Conservation (phyloP, 2,797 vertebrate species). For the Bovichtus variegatus region DNA sequence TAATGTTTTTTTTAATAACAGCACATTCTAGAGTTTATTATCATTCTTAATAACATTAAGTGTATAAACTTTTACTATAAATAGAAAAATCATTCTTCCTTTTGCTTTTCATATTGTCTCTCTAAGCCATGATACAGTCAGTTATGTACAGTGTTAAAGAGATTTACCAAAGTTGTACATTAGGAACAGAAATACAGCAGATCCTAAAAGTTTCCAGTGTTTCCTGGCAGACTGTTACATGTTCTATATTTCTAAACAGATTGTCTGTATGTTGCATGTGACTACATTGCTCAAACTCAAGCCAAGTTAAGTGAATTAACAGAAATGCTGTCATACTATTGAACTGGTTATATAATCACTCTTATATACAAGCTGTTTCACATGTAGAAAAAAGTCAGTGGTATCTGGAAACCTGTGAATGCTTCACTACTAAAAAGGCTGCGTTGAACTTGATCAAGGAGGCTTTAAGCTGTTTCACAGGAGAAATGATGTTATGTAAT, state of each 20-base stretch:
- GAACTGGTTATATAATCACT: conserved; percentile 40
- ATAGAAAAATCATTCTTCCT: neutral
- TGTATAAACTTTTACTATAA: neutral
- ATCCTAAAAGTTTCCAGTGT: conserved; percentile 10
- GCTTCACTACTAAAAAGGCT: conserved; percentile 17
- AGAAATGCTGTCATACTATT: conserved; percentile 2
- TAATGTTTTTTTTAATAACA: neutral
- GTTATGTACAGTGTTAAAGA: neutral
- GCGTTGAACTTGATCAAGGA: conserved; percentile 30
- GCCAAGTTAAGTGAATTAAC: conserved; percentile 8
- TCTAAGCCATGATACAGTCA: neutral
- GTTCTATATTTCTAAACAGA: conserved; percentile 16
- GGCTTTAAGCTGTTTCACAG: conserved; percentile 23
- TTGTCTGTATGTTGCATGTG: conserved; percentile 26
- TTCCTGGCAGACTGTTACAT: conserved; percentile 9
- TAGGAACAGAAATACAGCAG: conserved; percentile 33
- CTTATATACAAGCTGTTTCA: conserved; percentile 31
- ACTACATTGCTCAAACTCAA: conserved; percentile 21
- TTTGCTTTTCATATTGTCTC: neutral
- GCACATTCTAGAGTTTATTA: neutral
- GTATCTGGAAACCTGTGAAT: conserved; percentile 33
- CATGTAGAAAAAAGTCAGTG: conserved; percentile 30
- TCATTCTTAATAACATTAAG: neutral
- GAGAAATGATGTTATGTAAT: conserved; percentile 40
- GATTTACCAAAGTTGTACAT: conserved; percentile 25